A percentile compares a stretch with the other conserved stretches of the same genome.
These are phyloP conservation scores for Tachysurus fulvidraco DNA, from an alignment of 2,113 vertebrate species.

Conservation along the genomic window DNA sequence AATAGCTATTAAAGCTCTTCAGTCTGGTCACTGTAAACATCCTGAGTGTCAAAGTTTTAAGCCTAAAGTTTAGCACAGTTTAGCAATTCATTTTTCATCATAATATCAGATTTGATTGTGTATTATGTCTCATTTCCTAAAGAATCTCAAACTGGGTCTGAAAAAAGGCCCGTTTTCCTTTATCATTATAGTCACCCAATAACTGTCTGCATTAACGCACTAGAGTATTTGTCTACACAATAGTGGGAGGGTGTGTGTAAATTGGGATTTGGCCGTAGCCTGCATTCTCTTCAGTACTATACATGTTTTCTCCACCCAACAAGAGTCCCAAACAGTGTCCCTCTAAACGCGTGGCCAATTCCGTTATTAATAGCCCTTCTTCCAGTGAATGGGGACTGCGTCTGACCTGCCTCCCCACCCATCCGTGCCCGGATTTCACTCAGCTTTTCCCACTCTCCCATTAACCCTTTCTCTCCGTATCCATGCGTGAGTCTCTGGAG, in stretches of 20 bases:
- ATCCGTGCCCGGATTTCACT: conserved; percentile 50
- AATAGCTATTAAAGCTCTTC: conserved; percentile 32
- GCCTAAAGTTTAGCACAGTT: not conserved
- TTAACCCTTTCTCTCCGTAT: conserved; percentile 63
- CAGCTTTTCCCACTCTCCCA: conserved; percentile 53
- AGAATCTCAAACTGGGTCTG: not conserved
- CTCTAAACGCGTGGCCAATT: conserved; percentile 69
- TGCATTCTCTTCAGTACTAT: conserved; percentile 39
- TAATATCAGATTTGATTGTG: not conserved
- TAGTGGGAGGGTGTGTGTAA: conserved; percentile 55
- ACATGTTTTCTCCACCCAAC: conserved; percentile 46
- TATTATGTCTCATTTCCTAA: not conserved
- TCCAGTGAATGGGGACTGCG: conserved; percentile 66
- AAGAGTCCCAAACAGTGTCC: conserved; percentile 62
- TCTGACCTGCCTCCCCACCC: conserved; percentile 65
- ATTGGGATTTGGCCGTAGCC: conserved; percentile 43
- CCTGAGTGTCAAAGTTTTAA: not conserved
- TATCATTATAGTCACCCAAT: conserved; percentile 23
- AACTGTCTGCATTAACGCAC: conserved; percentile 27
- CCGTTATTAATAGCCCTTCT: conserved; percentile 68
- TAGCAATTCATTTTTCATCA: not conserved
- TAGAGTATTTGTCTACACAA: conserved; percentile 39
- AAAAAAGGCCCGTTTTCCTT: conserved; percentile 6
- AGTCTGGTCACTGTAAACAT: conserved; percentile 26
- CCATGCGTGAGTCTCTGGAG: conserved; percentile 52